Evolutionary conservation across 2,797 vertebrate species (phyloP).

Genomic region (Liasis olivaceus): DNA sequence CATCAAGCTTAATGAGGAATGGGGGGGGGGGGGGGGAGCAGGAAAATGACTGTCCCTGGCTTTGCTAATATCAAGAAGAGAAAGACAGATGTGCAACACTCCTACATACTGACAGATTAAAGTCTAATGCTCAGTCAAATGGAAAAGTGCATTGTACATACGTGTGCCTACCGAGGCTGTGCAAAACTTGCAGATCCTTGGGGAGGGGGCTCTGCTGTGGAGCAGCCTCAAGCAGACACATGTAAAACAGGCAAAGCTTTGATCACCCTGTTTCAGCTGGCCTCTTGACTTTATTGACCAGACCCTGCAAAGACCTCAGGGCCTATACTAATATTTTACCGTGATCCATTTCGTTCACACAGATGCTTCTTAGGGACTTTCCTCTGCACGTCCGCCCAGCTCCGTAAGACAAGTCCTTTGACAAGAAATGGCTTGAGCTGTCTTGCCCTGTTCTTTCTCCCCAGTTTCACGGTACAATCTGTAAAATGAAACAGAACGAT

Average conservation of each 20-base stretch:
- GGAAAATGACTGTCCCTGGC: background rate
- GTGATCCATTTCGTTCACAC: background rate
- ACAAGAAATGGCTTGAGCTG: background rate
- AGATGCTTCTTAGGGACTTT: background rate
- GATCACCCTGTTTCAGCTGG: background rate
- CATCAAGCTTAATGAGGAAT: no score
- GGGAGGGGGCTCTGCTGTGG: background rate
- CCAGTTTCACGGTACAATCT: slow-evolving; percentile 1
- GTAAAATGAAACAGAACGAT: background rate
- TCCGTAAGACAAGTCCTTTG: background rate
- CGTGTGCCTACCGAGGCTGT: background rate
- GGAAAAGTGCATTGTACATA: background rate
- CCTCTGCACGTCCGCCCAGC: background rate
- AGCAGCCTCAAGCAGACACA: background rate
- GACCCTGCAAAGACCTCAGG: background rate
- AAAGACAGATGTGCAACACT: background rate
- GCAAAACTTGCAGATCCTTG: background rate
- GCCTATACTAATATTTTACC: background rate
- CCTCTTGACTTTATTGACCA: background rate
- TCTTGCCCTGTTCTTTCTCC: background rate
- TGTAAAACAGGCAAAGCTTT: background rate
- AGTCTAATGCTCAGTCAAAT: background rate
- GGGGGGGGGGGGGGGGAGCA: no score
- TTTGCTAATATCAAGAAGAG: background rate
- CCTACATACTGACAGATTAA: background rate